Evolutionary conservation across 2,797 vertebrate species (phyloP), one percentile per base, ranked within the genome.

Genomic region (Ibycter americanus): DNA sequence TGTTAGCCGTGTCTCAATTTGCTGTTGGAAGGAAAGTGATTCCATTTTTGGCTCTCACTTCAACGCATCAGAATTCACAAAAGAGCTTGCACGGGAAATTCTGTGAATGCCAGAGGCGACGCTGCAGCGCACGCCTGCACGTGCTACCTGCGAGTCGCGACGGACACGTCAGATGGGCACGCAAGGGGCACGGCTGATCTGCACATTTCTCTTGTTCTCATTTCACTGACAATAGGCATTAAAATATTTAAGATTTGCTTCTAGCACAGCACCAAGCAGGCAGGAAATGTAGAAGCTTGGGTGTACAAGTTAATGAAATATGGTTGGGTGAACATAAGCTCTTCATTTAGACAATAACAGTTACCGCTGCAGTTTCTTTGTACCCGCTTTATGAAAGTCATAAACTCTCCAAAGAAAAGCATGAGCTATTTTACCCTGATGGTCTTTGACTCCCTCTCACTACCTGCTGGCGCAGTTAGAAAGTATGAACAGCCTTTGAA

Each of bases 401-500:
- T 97, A 96, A 97, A 97, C 95, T 95, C 96, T 83, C 72, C 87
- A 89, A 94, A 96, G 95, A 91, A 93, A 87, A 94, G 92, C 92
- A 12, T 10, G 61, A 96, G 93, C 92, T 96, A 54, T 92, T 96
- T 94, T 58, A 88, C 92, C 82, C 92, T 58, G 90, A 96, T 22
- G 72, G 92, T 95, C 95, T 96, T 95, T 97, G 94, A 96, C 94
- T 94, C 93, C 40, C 74, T 81, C 95, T 95, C 96, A 92, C 96
- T 97, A 96, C 97, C 97, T 96, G 95, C 96, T 97, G 97, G 97
- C 89, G 81, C 96, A 96, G 97, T 98, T 97, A 93, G 97, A 98
- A 96, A 98, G 97, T 97, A 97, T 97, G 97, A 96, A 73, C 90
- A 96, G 97, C 98, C 98, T 99, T 98, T 99, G 98, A 99, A 98